Base-by-base conservation (phyloP, 2,888 invertebrate genomes). In the Hyposoter didymator region DNA sequence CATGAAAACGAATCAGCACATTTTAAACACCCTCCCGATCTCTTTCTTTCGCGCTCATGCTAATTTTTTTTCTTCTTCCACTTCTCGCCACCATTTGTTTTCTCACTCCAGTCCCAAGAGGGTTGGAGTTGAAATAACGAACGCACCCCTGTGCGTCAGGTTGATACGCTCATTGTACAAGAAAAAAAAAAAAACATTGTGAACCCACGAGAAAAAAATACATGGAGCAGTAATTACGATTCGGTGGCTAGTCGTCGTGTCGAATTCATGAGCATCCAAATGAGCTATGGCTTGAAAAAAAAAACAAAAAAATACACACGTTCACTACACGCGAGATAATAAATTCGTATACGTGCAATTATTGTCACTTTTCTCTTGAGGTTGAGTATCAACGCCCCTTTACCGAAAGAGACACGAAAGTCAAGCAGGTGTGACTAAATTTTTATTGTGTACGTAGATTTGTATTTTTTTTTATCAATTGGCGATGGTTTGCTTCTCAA, bases 1-100 rank as follows among this genome's bases (percentile, higher is more conserved):
- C 89, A 81, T 90, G 89, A 87, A 90, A 90, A 90, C 87, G 90
- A 91, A 90, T 90, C 89, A 87, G 85, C 81, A 84, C 85, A 87
- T 89, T 89, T 91, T 85, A 88, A 89, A 90, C 67, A 59, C 28
- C 19, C 52, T 52, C 52, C 19, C 52, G 19, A 28, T 59, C 59
- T 55, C 12, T 55, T 22, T 87, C 55, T 55, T 59, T 85, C 52
- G 70, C 70, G 70, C 70, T 64, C 43, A 43, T 78, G 78, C 59
- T 49, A 79, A 73, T n/a, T 69, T 85, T 80, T 79, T 67, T 78
- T 73, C 62, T 69, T 49, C 64, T 70, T 84, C 72, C 76, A 78
- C 76, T 80, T 85, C 67, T 81, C 78, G 39, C 47, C 52, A 47
- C 80, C 78, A 64, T 83, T 82, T 84, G 78, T 87, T 82, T 84